A percentile compares a stretch with the other conserved stretches of the same genome.
phyloP scores from a whole-genome alignment of 2,797 vertebrate genomes.

The Periparus ater region DNA sequence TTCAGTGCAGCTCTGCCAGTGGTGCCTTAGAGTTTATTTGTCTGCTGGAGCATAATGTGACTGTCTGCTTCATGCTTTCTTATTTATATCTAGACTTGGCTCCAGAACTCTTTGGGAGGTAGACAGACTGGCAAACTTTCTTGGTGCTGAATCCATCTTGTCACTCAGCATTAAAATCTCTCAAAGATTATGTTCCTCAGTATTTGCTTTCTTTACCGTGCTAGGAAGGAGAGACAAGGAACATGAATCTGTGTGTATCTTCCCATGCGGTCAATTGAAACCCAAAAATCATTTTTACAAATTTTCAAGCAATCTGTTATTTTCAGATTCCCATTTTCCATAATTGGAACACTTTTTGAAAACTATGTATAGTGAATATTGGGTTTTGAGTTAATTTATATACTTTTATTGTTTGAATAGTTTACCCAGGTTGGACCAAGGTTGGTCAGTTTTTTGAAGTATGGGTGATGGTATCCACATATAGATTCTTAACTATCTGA shows the following conservation, averaged over 20 bases:
- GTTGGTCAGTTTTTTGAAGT: background rate
- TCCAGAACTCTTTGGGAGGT: background rate
- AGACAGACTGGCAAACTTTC: background rate
- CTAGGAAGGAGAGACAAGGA: background rate
- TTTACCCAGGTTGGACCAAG: background rate
- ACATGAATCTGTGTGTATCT: background rate
- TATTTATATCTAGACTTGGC: background rate
- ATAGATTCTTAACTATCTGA: background rate
- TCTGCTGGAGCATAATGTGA: background rate
- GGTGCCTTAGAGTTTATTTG: background rate
- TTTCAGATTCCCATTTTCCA: background rate
- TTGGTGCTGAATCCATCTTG: background rate
- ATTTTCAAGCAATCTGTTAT: background rate
- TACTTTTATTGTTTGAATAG: background rate
- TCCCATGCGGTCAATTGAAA: background rate
- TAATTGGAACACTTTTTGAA: background rate
- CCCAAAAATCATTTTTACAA: background rate
- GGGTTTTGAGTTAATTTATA: background rate
- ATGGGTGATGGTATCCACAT: background rate
- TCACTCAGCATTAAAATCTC: background rate
- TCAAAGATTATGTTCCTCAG: background rate
- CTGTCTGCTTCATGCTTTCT: background rate
- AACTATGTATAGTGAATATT: background rate
- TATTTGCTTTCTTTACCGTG: background rate
- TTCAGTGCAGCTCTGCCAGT: background rate